Base-by-base conservation (phyloP, 2,797 vertebrate genomes). In the Sebastes diaconus region DNA sequence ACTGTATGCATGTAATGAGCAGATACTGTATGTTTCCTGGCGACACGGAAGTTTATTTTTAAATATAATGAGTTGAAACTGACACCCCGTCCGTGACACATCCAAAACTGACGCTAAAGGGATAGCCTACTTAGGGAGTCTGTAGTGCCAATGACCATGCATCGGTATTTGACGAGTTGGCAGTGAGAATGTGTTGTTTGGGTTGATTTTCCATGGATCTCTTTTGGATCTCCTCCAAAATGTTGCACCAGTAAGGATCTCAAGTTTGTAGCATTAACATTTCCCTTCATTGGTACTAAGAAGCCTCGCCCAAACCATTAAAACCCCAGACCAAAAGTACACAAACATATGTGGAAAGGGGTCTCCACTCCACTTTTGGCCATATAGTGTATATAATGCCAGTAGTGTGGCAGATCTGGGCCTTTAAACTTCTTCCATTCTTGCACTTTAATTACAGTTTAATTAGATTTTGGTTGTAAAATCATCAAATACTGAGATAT, bases 401-500 rank as follows among this genome's bases (percentile, higher is more conserved):
- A 66, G 46, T 24, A 13, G 29, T 34, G 59, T 24, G 24, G 11
- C 8, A 60, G 12, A 67, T 67, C 29, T 57, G 32, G 11, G 3
- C 46, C 42, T 72, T 66, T 54, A 42, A 42, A 24, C 8, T 22
- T 68, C 22, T 46, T 20, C n/a, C 14, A 58, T 39, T 54, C 32
- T 25, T 36, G 7, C 5, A 73, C 63, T 61, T 81, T 63, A 50
- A 77, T 73, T 64, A 61, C 29, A 77, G 9, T 61, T 83, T 50
- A 75, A 83, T 83, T 66, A 58, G 34, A 65, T 50, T 78, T 29
- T 27, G 6, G 29, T 60, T 73, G 30, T 54, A 57, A 84, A 73
- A 79, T 50, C 6, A 79, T 63, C n/a, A 75, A 81, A 64, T 46
- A 46, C 42, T 46, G 54, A 73, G 71, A 86, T 30, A 34, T 39